These are phyloP conservation scores for Collichthys lucidus DNA, from an alignment of 2,113 vertebrate species.

Conservation along the genomic window DNA sequence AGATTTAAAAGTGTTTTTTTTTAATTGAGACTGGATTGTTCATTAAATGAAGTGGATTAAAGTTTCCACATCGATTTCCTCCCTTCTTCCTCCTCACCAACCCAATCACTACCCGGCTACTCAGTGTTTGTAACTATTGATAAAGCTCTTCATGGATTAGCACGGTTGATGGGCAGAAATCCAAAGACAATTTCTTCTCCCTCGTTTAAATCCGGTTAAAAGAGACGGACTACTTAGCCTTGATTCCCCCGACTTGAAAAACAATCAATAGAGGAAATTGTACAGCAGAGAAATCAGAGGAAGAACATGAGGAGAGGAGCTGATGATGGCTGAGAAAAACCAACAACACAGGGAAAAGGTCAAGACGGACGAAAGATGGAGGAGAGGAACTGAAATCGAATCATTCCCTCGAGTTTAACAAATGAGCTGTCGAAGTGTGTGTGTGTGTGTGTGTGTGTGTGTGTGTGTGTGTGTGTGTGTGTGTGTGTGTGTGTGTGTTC, in stretches of 20 bases:
- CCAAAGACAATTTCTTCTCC: background rate
- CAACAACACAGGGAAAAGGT: conserved; percentile 38
- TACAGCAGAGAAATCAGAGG: conserved; percentile 24
- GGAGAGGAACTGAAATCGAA: conserved; percentile 50
- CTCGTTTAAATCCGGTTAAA: background rate
- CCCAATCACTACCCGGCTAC: background rate
- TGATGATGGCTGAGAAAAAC: conserved; percentile 54
- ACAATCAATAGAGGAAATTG: conserved; percentile 60
- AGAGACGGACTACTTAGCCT: background rate
- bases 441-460: conserved; percentile 16
- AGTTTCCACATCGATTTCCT: conserved; percentile 3
- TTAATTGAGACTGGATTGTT: background rate
- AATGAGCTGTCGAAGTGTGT: conserved; percentile 40
- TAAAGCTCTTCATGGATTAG: background rate
- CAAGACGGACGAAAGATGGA: conserved; percentile 31
- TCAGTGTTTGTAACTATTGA: conserved; percentile 7
- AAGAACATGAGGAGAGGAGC: conserved; percentile 12
- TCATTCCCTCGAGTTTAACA: conserved; percentile 46
- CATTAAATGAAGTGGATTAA: conserved; percentile 23
- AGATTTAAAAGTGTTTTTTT: background rate
- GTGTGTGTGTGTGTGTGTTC: conserved; percentile 17
- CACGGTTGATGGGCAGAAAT: background rate
- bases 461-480: conserved; percentile 11
- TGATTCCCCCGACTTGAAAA: conserved; percentile 12
- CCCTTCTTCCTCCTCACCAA: background rate